Evolutionary conservation across 1,140 invertebrate genomes (phyloP).

Genomic region (Hylyphantes graminicola): DNA sequence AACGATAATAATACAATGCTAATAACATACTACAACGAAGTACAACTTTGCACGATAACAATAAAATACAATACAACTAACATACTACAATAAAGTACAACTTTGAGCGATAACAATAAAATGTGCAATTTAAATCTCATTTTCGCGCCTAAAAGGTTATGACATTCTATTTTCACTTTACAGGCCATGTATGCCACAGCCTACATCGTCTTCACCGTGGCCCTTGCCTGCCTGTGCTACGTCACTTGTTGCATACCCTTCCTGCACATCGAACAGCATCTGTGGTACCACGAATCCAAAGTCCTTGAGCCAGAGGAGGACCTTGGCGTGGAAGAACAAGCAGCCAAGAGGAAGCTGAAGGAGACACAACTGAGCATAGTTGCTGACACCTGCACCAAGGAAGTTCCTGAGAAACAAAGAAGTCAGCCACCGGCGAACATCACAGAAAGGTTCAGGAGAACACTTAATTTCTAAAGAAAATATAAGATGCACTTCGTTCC

Average conservation of each 20-base stretch:
- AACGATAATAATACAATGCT: too few species aligned
- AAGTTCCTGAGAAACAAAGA: neutral
- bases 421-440: too few species aligned
- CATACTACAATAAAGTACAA: too few species aligned
- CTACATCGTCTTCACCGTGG: slow-evolving; percentile 42
- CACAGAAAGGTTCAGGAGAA: too few species aligned
- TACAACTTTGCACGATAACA: too few species aligned
- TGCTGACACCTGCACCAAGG: neutral
- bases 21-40: too few species aligned
- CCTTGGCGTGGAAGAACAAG: neutral
- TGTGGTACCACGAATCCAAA: slow-evolving; percentile 24
- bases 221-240: slow-evolving; percentile 11
- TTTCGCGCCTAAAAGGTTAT: too few species aligned
- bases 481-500: too few species aligned
- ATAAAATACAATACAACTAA: too few species aligned
- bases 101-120: too few species aligned
- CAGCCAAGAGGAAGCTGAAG: neutral
- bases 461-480: too few species aligned
- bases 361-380: neutral
- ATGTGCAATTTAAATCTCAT: too few species aligned
- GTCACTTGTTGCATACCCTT: slow-evolving; percentile 25
- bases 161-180: neutral
- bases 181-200: slow-evolving; percentile 48
- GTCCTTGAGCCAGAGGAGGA: neutral
- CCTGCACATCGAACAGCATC: slow-evolving; percentile 20